Evolutionary conservation across 2,797 vertebrate genomes (phyloP), one percentile per base, ranked within the genome.

Genomic region (Chaetodon trifasciatus): DNA sequence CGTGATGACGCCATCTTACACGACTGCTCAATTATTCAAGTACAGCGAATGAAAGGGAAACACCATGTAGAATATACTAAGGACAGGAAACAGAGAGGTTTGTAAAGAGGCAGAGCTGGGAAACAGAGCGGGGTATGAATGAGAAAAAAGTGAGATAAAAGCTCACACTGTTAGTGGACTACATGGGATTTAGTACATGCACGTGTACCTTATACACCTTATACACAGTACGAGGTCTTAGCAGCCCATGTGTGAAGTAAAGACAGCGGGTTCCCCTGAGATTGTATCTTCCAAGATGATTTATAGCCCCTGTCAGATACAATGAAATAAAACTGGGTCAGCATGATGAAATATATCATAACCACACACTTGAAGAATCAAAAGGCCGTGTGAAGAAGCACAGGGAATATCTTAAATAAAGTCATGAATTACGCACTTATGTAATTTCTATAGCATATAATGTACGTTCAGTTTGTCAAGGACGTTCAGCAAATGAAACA

Each of bases 241-340:
- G 65, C 67, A 70, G 79, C 44, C 62, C 74, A 62, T 85, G 86
- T 89, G 86, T 83, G 68, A 85, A 89, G 84, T 84, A 74, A 87
- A 89, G 88, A 87, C 88, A 83, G 83, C 52, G 56, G 81, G 70
- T 57, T 88, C 90, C 86, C 89, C 16, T 53, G 93, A 84, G 91
- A 88, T 55, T 50, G 32, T 8, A 76, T 87, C 90, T 70, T 91
- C 86, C 74, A 75, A 78, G 57, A 86, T 94, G 93, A 95, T 92
- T 93, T 93, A 93, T 80, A 69, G 75, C 72, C 86, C 62, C 76
- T 91, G 90, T 92, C 92, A 91, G 64, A 89, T 50, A 78, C 74
- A 84, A 80, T 86, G 67, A 86, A 88, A 85, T 72, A 85, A 86
- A 95, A 92, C 77, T 93, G 91, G 94, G 92, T 91, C 93, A 90